Conservation (phyloP, 2,113 vertebrate species). For the Sterna hirundo region DNA sequence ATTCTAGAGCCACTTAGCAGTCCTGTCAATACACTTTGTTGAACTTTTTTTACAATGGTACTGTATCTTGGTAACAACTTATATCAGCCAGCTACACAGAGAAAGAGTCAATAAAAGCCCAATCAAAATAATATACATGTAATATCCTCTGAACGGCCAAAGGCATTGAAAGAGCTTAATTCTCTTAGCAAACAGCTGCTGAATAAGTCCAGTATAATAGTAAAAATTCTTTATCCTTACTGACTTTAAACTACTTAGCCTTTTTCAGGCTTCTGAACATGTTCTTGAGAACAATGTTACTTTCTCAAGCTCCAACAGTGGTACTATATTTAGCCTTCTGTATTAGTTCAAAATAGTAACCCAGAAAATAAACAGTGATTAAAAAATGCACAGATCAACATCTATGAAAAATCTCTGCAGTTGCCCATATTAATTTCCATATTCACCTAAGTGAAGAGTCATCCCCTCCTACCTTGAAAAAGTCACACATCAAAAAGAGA, state of each 20-base stretch:
- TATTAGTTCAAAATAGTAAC: neutral
- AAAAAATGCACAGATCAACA: neutral
- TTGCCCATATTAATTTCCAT: neutral
- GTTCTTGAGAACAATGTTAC: accelerated
- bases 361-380: neutral
- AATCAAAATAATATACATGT: neutral
- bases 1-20: neutral
- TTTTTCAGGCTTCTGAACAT: neutral
- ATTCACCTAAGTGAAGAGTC: neutral
- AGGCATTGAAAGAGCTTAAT: neutral
- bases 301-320: neutral
- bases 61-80: neutral
- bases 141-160: neutral
- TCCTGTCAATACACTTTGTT: neutral
- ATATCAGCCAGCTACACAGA: neutral
- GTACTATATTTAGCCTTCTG: neutral
- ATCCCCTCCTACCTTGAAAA: neutral
- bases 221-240: neutral
- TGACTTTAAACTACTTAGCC: neutral
- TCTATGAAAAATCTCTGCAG: neutral
- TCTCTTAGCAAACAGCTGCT: neutral
- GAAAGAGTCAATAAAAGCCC: neutral
- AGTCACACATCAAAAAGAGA: neutral
- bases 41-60: neutral
- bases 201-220: neutral